Evolutionary conservation across 2,888 invertebrate genomes (phyloP).

Genomic region (Mayetiola destructor): DNA sequence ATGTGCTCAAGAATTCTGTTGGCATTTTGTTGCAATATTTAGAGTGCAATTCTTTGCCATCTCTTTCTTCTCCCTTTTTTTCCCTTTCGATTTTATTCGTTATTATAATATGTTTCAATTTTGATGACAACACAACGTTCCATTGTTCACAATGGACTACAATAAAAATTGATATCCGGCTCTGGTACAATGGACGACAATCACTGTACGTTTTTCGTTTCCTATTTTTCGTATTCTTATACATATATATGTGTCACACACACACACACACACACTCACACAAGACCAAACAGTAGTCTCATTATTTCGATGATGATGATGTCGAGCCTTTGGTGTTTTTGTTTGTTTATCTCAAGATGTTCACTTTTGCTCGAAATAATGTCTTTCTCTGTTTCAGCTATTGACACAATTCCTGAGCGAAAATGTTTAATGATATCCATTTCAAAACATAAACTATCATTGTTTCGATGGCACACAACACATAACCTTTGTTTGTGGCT

Average conservation of each 20-base stretch:
- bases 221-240: not conserved
- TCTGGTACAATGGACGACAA: too few relatives aligned
- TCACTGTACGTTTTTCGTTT: not conserved
- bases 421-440: too few relatives aligned
- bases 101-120: too few relatives aligned
- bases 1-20: not conserved
- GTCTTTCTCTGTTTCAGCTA: not conserved
- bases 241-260: not conserved
- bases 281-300: too few relatives aligned
- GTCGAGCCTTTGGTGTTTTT: not conserved
- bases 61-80: not conserved
- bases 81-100: too few relatives aligned
- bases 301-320: not conserved
- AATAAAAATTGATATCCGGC: constrained; percentile 13
- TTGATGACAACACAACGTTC: too few relatives aligned
- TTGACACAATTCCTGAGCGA: constrained; percentile 3
- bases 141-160: not conserved
- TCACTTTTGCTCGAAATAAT: not conserved
- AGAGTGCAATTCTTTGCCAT: not conserved
- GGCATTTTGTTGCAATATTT: not conserved
- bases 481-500: too few relatives aligned
- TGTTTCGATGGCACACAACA: too few relatives aligned
- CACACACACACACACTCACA: too few relatives aligned
- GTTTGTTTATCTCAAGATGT: not conserved
- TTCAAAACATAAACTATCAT: too few relatives aligned